A percentile compares a stretch with the other conserved stretches of the same genome.
Evolutionary conservation across 2,888 invertebrate genomes (phyloP).

Genomic region (Octonoba sinensis): DNA sequence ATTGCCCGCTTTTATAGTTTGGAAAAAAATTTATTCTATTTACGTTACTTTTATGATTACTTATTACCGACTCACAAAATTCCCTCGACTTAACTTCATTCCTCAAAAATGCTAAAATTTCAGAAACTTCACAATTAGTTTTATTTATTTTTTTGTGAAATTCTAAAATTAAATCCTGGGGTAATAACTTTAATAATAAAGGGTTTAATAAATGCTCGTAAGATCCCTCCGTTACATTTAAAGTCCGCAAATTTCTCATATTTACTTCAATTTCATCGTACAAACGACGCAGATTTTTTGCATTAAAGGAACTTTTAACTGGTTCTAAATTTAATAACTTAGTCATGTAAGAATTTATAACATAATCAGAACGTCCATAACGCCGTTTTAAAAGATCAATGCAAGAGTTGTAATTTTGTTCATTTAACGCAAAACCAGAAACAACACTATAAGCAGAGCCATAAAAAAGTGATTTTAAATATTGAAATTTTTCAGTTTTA

Average conservation of each 20-base stretch:
- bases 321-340: too few species aligned
- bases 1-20: neutral
- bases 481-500: too few species aligned
- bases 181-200: neutral
- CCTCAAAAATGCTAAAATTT: neutral
- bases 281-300: too few species aligned
- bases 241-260: neutral
- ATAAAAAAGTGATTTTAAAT: too few species aligned
- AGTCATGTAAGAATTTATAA: too few species aligned
- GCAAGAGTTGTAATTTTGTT: too few species aligned
- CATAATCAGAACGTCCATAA: too few species aligned
- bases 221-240: neutral
- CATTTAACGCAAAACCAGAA: too few species aligned
- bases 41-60: neutral
- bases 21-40: neutral
- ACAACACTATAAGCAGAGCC: too few species aligned
- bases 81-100: constrained; percentile 4
- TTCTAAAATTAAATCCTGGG: constrained; percentile 1
- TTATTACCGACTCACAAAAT: neutral
- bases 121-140: neutral
- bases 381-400: too few species aligned
- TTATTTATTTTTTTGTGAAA: constrained; percentile 1
- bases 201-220: constrained; percentile 7
- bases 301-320: too few species aligned
- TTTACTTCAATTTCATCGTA: too few species aligned